Evolutionary conservation across 2,113 vertebrate species (phyloP), one percentile per base, ranked within the genome.

Genomic region (Passer montanus): DNA sequence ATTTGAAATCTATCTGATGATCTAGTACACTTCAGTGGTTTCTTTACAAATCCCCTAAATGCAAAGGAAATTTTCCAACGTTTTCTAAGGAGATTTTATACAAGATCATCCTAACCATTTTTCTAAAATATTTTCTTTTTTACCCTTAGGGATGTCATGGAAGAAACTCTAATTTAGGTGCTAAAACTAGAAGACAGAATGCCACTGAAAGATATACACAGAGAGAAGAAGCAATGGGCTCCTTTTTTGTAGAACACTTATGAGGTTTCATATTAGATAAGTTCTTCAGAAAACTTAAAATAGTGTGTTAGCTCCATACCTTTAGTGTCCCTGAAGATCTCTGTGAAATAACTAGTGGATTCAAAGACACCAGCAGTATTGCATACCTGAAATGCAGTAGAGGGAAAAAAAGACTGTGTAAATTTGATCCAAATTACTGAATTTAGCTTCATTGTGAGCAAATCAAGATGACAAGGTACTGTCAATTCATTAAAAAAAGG

Each of bases 381-480:
- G 27, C 66, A 87, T 64, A 59, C 33, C 69, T 86, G 64, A 79
- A 90, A 80, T 8, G 15, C 4, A 1, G 37, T 31, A 68, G 46
- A 81, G 41, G 44, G 31, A 75, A 50, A 76, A 75, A 92, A 68
- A 62, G 39, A 39, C 43, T 26, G 60, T 2, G 4, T 67, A 58
- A 78, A 90, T 95, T 97, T 97, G 44, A 77, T 94, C 60, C 69
- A 76, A 87, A 90, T 94, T 39, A 87, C 37, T 89, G 64, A 87
- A 78, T 82, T 77, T 60, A 83, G 18, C 73, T 85, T 81, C 84
- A 44, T 67, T 52, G 44, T 90, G 47, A 89, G 85, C 31, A 96
- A 94, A 96, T 94, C 73, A 95, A 97, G 66, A 88, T 93, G 89
- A 94, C 80, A 97, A 88, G 49, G 79, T 74, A 90, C 93, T 88